Base-by-base conservation (phyloP, 2,888 invertebrate species). In the Epinotia brunnichana region DNA sequence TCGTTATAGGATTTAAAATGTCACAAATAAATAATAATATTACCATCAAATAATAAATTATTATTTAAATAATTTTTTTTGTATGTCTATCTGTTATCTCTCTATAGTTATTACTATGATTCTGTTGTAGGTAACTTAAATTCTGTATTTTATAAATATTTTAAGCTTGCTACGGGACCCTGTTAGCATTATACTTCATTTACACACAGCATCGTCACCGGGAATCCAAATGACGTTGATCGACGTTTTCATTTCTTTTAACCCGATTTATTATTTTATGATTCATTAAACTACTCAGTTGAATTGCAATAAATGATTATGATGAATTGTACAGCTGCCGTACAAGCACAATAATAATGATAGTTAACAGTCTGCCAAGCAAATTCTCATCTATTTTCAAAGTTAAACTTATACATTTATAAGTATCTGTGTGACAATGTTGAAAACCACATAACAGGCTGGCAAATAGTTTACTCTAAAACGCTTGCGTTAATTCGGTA, bases 161-260 rank as follows among this genome's bases (percentile, higher is more conserved):
- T 11, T 19, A 19, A 10, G 9, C 9, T 53, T 9, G 10, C 17
- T 11, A 10, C 61, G 24, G 56, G 24, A 17, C 41, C 66, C 39
- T 56, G 15, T 3, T 7, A 54, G 15, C 39, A 17, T 17, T 21
- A 59, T 17, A 15, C 29, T 39, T 59, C 11, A 53, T 51, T 21
- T 62, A 53, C 13, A 66, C 19, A 35, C 7, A 19, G 41, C 21
- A 2, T 41, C 19, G 17, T 41, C 54, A 21, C 41, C 51, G 5
- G 54, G 17, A 21, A 70, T 17, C 7, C 54, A 48, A 51, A 48
- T 72, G 64, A 67, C 54, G n/a, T 66, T 66, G 66, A 66, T 66
- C 21, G 64, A 66, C 64, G 54, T 66, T 56, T 41, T 56, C 41
- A 66, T 56, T 66, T 54, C 15, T 54, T 64, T 39, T 39, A 56